Percentiles rank a stretch among this genome's conserved stretches.
phyloP scores from a whole-genome alignment of 2,888 invertebrate genomes.

The Tetrapedia diversipes region DNA sequence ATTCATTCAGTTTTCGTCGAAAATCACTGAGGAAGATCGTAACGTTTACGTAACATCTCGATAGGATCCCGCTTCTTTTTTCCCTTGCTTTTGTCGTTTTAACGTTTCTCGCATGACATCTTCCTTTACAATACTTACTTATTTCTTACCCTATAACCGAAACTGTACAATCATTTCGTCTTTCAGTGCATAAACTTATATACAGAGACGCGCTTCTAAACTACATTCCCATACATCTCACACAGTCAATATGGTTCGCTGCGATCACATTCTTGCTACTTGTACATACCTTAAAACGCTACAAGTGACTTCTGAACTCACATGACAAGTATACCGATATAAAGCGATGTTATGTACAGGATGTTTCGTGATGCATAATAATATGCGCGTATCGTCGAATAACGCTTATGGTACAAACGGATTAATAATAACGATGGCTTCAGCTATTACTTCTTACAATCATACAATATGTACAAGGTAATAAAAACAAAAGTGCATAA shows the following conservation, averaged over 20 bases:
- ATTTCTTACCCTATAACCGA: conserved; percentile 35
- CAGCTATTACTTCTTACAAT: conserved; percentile 15
- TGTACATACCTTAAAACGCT: conserved; percentile 14
- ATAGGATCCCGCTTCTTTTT: not conserved
- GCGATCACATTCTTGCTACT: conserved; percentile 35
- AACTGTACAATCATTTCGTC: conserved; percentile 44
- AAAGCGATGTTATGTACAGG: conserved; percentile 49
- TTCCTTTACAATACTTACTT: conserved; percentile 21
- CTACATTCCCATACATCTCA: not conserved
- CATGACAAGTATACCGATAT: conserved; percentile 20
- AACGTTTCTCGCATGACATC: not conserved
- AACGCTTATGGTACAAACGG: conserved; percentile 45
- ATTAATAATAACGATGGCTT: conserved; percentile 43
- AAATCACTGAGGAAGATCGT: not conserved
- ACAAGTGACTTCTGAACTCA: conserved; percentile 18
- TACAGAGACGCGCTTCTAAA: conserved; percentile 40
- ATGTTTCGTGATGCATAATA: conserved; percentile 27
- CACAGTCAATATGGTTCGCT: conserved; percentile 2
- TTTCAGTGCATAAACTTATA: conserved; percentile 34
- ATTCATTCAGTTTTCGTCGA: not conserved
- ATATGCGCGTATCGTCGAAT: conserved; percentile 23
- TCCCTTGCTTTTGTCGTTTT: not conserved
- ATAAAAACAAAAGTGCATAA: conserved; percentile 40
- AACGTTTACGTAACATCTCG: not conserved
- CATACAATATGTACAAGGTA: conserved; percentile 34